These are phyloP conservation scores for Tautogolabrus adspersus DNA, from an alignment of 2,113 vertebrate species.

Conservation along the genomic window DNA sequence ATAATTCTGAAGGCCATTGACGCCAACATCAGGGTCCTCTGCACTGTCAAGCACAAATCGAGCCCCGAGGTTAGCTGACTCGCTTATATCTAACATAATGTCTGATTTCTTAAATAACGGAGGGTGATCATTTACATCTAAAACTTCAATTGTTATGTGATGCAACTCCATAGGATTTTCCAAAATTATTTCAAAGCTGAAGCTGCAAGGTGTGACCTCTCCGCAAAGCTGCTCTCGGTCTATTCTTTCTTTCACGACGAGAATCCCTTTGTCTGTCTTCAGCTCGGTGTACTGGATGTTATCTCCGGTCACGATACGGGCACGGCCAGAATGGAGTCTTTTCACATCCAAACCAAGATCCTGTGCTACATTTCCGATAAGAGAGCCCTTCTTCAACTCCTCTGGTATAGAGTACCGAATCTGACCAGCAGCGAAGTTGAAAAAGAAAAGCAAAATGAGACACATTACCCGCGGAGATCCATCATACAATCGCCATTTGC, in stretches of 20 bases:
- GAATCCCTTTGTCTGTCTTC: conserved; percentile 62
- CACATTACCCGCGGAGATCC: no score
- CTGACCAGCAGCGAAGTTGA: conserved; percentile 42
- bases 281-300: conserved; percentile 75
- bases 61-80: conserved; percentile 13
- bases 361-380: conserved; percentile 78
- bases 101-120: conserved; percentile 73
- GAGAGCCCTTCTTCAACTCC: conserved; percentile 76
- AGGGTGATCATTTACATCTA: conserved; percentile 83
- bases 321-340: conserved; percentile 70
- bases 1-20: conserved; percentile 79
- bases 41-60: conserved; percentile 82
- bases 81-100: conserved; percentile 67
- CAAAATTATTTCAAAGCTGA: conserved; percentile 78
- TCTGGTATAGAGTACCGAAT: conserved; percentile 85
- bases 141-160: conserved; percentile 64
- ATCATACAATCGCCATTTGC: no score
- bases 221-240: conserved; percentile 83
- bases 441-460: neutral
- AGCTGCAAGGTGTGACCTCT: conserved; percentile 67
- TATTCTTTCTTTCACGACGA: conserved; percentile 77
- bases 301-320: conserved; percentile 77
- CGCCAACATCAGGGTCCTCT: conserved; percentile 80
- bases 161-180: conserved; percentile 82
- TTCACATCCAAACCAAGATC: conserved; percentile 81